Base-by-base conservation (phyloP, 2,113 vertebrate species). In the Nothobranchius furzeri region DNA sequence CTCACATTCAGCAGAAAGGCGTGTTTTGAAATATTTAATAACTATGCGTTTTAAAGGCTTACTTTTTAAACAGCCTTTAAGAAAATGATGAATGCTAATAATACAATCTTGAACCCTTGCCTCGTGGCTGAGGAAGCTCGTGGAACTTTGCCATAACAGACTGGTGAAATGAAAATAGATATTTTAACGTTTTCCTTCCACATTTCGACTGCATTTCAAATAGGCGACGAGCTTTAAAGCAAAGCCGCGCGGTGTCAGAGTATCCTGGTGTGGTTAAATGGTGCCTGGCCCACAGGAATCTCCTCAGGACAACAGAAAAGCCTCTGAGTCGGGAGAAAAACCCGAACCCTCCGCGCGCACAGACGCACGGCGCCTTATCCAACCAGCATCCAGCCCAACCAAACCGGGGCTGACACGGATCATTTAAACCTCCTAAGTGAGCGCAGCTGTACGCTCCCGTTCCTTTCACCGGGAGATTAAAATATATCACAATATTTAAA, bases 251-350 rank as follows among this genome's bases (percentile, higher is more conserved):
- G 50, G 50, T 68, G 73, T 78, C 73, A 82, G 45, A 69, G 66
- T 15, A 45, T 68, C 79, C 71, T 24, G 35, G 25, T 88, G 85
- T 76, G 88, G 85, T 86, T 86, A 72, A 79, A 88, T 73, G 82
- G 73, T 84, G 80, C 80, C 85, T 89, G 85, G 80, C 82, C 83
- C 77, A 72, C 70, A 82, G 87, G 85, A 89, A 89, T 89, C 85
- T 86, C 68, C 75, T 71, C 56, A n/a, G 80, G 76, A 57, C 75
- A 80, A 79, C 84, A 79, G 78, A 76, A 78, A 75, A 83, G 64
- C 84, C 73, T 86, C 73, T 78, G 82, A 80, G 81, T 85, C 72
- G 64, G 61, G 35, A 78, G 76, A 60, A 48, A 84, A 75, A 57
- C 30, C 85, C 74, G 70, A 72, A 14, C 48, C n/a, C 78, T 58